Evolutionary conservation across 2,888 invertebrate species (phyloP).

Genomic region (Chymomyza fuscimana): DNA sequence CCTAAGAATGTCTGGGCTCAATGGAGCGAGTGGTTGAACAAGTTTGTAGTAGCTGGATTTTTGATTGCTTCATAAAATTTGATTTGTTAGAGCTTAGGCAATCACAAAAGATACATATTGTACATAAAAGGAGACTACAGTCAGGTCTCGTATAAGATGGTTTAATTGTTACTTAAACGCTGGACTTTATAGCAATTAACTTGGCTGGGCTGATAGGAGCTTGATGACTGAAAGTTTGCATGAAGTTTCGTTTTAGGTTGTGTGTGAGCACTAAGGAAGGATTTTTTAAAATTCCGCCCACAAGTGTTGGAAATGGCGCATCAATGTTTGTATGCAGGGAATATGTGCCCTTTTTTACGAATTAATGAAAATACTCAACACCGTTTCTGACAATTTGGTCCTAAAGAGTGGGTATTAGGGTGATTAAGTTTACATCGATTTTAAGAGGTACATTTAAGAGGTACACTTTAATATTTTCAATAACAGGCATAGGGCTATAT

Average conservation of each 20-base stretch:
- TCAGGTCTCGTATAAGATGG: background rate
- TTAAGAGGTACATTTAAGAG: too few species aligned
- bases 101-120: background rate
- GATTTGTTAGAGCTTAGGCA: background rate
- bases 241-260: background rate
- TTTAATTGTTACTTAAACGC: background rate
- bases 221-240: background rate
- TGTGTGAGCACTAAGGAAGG: background rate
- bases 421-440: too few species aligned
- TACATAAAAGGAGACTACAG: background rate
- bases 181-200: too few species aligned
- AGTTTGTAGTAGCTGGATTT: background rate
- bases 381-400: fast-evolving
- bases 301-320: too few species aligned
- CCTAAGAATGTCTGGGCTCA: background rate
- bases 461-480: too few species aligned
- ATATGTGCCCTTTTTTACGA: too few species aligned
- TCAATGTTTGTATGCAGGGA: too few species aligned
- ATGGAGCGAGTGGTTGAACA: background rate
- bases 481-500: too few species aligned
- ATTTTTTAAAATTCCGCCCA: too few species aligned
- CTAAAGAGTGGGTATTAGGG: too few species aligned
- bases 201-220: too few species aligned
- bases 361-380: too few species aligned
- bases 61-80: background rate